Percentiles rank a stretch among this genome's conserved stretches.
These are phyloP conservation scores for Tachina grossa DNA, from an alignment of 2,888 invertebrate genomes.

Conservation along the genomic window DNA sequence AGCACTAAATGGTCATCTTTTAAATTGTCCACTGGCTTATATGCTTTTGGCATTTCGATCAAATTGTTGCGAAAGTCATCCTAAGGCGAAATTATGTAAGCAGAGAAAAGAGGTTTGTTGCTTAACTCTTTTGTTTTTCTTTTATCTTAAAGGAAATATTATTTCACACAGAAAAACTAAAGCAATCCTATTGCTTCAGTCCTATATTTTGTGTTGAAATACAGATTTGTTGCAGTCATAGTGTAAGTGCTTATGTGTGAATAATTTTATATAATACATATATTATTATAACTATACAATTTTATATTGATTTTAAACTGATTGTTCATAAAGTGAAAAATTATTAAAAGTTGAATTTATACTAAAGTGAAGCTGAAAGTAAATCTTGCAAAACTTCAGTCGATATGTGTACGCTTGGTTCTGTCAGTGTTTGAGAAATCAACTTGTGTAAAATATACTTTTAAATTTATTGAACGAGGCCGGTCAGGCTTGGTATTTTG, in stretches of 20 bases:
- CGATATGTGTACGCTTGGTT: too few species aligned
- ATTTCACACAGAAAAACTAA: neutral
- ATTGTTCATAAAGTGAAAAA: too few species aligned
- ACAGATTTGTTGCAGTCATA: neutral
- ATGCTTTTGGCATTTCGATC: constrained; percentile 68
- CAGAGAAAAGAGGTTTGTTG: constrained; percentile 30
- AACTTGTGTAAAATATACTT: too few species aligned
- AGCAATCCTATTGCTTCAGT: constrained; percentile 36
- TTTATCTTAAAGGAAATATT: neutral
- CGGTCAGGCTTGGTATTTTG: too few species aligned
- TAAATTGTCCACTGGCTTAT: constrained; percentile 48
- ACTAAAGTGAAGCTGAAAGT: too few species aligned
- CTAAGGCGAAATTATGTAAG: constrained; percentile 68
- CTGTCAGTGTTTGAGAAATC: too few species aligned
- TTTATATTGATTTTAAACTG: too few species aligned
- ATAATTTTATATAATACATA: too few species aligned
- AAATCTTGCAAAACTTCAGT: too few species aligned
- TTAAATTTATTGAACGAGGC: too few species aligned
- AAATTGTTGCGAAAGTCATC: constrained; percentile 78
- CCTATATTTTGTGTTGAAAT: neutral
- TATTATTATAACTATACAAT: too few species aligned
- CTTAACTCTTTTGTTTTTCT: constrained; percentile 39
- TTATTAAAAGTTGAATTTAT: too few species aligned
- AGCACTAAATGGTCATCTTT: constrained; percentile 71
- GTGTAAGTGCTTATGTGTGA: neutral